Conservation (phyloP, 1,140 invertebrate genomes). For the Papilio glaucus region DNA sequence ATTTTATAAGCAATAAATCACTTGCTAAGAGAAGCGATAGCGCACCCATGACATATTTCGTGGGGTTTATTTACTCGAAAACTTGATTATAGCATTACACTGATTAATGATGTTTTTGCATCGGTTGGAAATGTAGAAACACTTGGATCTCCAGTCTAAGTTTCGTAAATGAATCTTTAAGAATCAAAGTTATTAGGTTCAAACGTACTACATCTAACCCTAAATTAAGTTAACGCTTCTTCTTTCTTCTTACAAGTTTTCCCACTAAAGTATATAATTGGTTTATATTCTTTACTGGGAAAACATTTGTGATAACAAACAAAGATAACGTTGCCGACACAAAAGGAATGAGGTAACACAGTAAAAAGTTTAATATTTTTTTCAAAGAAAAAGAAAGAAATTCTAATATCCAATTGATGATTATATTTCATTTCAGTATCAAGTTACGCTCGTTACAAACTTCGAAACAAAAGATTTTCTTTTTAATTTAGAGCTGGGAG, state of each 20-base stretch:
- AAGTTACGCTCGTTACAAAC: slow-evolving; percentile 1
- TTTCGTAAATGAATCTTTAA: too few relatives aligned
- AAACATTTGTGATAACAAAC: too few relatives aligned
- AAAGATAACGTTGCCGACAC: background rate
- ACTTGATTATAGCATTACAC: background rate
- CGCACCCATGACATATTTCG: background rate
- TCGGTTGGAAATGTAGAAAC: background rate
- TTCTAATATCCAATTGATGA: background rate
- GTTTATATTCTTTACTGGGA: too few relatives aligned
- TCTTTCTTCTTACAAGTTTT: too few relatives aligned
- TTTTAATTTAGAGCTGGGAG: background rate
- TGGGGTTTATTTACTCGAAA: background rate
- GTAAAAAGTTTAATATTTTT: background rate
- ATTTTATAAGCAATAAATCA: background rate
- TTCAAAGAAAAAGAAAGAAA: slow-evolving; percentile 6
- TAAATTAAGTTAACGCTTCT: too few relatives aligned
- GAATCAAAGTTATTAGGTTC: too few relatives aligned
- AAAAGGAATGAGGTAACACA: background rate
- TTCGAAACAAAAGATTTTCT: background rate
- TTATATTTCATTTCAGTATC: background rate
- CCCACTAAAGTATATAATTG: too few relatives aligned
- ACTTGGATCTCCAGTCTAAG: too few relatives aligned
- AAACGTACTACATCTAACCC: too few relatives aligned
- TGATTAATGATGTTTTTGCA: background rate
- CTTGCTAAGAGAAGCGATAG: background rate